These are phyloP conservation scores for Molorchus minor DNA, from an alignment of 2,888 invertebrate genomes.

Conservation along the genomic window DNA sequence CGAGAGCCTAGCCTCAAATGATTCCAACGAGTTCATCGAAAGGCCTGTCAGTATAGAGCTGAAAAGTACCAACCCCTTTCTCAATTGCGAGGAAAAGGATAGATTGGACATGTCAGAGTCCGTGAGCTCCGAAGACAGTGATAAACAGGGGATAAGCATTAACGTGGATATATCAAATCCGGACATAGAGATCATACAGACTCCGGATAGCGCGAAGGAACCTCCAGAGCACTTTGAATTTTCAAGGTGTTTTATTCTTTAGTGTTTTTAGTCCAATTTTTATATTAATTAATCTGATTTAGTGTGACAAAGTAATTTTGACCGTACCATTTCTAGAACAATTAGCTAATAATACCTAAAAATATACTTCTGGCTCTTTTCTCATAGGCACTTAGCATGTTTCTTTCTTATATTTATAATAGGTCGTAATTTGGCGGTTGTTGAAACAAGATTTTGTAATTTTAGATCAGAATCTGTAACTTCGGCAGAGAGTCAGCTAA, in stretches of 20 bases:
- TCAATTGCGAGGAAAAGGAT: slow-evolving; percentile 59
- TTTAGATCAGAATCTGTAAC: slow-evolving; percentile 70
- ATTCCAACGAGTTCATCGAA: slow-evolving; percentile 49
- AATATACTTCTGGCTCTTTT: neutral
- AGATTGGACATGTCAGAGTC: slow-evolving; percentile 53
- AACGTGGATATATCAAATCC: slow-evolving; percentile 73
- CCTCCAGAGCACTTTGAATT: slow-evolving; percentile 65
- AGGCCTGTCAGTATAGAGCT: slow-evolving; percentile 53
- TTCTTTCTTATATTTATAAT: neutral
- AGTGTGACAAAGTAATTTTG: neutral
- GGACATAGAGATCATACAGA: slow-evolving; percentile 76
- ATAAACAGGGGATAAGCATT: slow-evolving; percentile 58
- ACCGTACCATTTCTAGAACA: neutral
- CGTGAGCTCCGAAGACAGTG: slow-evolving; percentile 52
- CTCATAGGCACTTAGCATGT: neutral
- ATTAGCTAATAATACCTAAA: neutral
- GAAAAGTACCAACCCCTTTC: slow-evolving; percentile 63
- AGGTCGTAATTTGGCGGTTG: neutral
- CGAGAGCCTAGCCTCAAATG: slow-evolving; percentile 58
- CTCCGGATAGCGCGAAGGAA: slow-evolving; percentile 67
- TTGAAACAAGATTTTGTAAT: slow-evolving; percentile 1
- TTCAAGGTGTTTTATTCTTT: slow-evolving; percentile 55
- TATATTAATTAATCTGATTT: too few relatives aligned
- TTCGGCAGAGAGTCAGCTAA: slow-evolving; percentile 76
- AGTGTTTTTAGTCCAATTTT: neutral